Base-by-base conservation (phyloP, 2,797 vertebrate genomes). In the Eulemur rubriventer region DNA sequence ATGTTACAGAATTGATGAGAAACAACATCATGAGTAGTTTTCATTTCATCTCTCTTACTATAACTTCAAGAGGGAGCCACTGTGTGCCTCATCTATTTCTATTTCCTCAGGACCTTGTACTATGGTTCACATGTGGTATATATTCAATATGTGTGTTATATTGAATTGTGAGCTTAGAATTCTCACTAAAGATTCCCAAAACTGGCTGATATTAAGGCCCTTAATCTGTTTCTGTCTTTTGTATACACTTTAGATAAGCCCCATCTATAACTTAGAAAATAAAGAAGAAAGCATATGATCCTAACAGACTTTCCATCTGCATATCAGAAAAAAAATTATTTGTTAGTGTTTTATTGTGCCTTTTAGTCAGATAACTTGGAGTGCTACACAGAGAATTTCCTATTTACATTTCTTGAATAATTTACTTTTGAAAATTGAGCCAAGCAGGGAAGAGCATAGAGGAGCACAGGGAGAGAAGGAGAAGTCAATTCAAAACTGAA, bases 381-480 rank as follows among this genome's bases (percentile, higher is more conserved):
- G 14, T 65, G 12, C 26, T 28, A 28, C 38, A 28, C 12, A 90
- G 55, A 96, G 30, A 84, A 90, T 24, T 90, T 78, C 26, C 0
- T 46, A 63, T 92, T 69, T 85, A 30, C 22, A 83, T 87, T 26
- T 59, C 69, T 63, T 87, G 17, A 88, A 59, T 26, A 69, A 67
- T 67, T 63, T 84, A 82, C 48, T 96, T 95, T 91, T 59, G 52
- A 75, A 95, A 93, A 96, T 12, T 93, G 35, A 18, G 16, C n/a
- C 72, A 81, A 81, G 41, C 12, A 72, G 52, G 16, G 46, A 94
- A 88, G 30, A 79, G 6, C 22, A 41, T 16, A 65, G 35, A 26
- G 55, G 24, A 73, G 2, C 50, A 59, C 1, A 61, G 22, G 41
- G 16, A 75, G 20, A 88, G 33, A 57, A 96, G 30, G 46, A 75